phyloP scores from a whole-genome alignment of 1,140 invertebrate genomes.

The Meloidogyne chitwoodi region DNA sequence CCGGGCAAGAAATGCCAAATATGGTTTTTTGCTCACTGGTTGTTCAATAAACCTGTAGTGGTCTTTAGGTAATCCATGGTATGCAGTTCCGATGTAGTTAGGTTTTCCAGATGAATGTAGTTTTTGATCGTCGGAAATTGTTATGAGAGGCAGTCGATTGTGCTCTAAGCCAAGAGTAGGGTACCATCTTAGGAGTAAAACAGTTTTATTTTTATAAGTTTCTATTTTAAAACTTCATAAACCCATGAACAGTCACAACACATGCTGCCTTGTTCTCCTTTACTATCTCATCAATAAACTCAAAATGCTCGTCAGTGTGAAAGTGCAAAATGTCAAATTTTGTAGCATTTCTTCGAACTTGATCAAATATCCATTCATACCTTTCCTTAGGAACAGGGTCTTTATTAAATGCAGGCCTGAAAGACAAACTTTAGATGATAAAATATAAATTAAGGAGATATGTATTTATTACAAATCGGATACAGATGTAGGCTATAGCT shows the following conservation, averaged over 20 bases:
- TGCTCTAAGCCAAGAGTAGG: neutral
- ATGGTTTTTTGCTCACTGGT: neutral
- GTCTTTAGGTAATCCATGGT: constrained; percentile 14
- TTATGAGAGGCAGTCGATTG: constrained; percentile 14
- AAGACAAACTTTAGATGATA: no score
- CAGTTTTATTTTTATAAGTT: neutral
- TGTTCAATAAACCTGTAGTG: constrained; percentile 6
- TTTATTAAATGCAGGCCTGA: no score
- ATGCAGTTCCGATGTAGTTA: constrained; percentile 9
- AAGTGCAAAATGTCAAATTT: constrained; percentile 7
- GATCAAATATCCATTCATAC: neutral
- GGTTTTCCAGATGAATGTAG: neutral
- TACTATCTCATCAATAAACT: neutral
- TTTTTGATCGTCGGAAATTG: constrained; percentile 20
- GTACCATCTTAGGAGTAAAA: neutral
- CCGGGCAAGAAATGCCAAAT: constrained; percentile 25
- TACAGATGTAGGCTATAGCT: no score
- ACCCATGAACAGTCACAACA: neutral
- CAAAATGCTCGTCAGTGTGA: constrained; percentile 5
- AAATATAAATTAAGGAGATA: no score
- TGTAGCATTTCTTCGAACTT: neutral
- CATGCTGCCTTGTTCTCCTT: neutral
- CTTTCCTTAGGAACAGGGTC: no score
- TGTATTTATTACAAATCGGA: no score
- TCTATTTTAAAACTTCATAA: neutral